These are phyloP conservation scores for Phalacrocorax aristotelis DNA, from an alignment of 2,113 vertebrate species.

Conservation along the genomic window DNA sequence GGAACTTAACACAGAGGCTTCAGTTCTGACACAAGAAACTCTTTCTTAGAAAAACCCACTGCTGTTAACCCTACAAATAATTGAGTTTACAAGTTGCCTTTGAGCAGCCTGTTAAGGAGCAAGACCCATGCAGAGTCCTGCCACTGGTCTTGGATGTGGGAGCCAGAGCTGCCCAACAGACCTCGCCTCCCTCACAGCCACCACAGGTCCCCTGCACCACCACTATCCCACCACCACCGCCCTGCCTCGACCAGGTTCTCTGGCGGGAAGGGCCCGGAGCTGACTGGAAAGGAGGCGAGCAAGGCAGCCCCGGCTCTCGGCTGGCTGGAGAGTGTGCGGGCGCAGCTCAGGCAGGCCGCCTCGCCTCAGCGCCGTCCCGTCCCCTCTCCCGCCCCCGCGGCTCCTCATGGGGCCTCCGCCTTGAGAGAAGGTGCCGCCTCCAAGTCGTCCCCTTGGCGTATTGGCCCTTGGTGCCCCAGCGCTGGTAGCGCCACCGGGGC, in stretches of 20 bases:
- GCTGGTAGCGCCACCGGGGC: fast-evolving
- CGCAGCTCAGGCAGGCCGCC: fast-evolving
- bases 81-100: fast-evolving
- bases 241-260: fast-evolving
- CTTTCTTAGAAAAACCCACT: not conserved
- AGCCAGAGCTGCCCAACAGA: fast-evolving
- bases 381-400: too few species aligned
- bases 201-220: fast-evolving
- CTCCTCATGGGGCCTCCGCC: not conserved
- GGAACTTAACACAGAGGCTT: not conserved
- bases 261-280: fast-evolving
- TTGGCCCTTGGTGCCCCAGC: not conserved
- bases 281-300: fast-evolving
- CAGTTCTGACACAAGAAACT: not conserved
- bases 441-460: fast-evolving
- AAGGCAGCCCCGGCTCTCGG: fast-evolving
- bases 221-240: not conserved
- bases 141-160: fast-evolving
- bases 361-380: fast-evolving
- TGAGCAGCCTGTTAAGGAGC: fast-evolving
- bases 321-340: not conserved
- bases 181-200: not conserved
- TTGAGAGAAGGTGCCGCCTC: not conserved
- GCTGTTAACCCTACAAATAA: not conserved
- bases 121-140: fast-evolving